Percentiles rank a stretch among this genome's conserved stretches.
These are phyloP conservation scores for Neodiprion virginianus DNA, from an alignment of 1,140 invertebrate genomes.

Conservation along the genomic window DNA sequence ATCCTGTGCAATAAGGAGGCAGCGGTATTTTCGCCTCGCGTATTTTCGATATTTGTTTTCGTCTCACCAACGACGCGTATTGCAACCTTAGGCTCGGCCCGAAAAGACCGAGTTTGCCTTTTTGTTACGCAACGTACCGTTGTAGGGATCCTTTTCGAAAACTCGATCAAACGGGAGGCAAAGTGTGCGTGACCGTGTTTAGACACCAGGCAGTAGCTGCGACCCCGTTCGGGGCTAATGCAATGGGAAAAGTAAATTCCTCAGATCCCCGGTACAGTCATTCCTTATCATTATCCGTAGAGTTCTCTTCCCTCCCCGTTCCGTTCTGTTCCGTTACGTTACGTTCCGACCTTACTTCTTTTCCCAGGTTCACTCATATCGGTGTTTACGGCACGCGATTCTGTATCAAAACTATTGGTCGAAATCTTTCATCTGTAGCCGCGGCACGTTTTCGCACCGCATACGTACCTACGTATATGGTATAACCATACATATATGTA, in stretches of 20 bases:
- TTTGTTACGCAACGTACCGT: too few species aligned
- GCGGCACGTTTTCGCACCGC: background rate
- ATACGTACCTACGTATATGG: background rate
- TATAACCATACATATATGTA: background rate
- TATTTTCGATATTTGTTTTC: too few species aligned
- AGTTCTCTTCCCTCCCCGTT: background rate
- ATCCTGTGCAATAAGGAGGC: too few species aligned
- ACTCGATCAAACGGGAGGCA: too few species aligned
- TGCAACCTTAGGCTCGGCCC: too few species aligned
- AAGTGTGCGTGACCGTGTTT: too few species aligned
- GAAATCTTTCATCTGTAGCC: background rate
- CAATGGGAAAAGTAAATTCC: background rate
- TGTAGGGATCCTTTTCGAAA: too few species aligned
- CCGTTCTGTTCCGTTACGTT: background rate
- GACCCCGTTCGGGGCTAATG: background rate
- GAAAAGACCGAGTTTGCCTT: too few species aligned
- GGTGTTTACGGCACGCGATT: background rate
- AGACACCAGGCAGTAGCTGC: too few species aligned
- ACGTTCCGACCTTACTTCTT: background rate
- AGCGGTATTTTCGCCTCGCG: too few species aligned
- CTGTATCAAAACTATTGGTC: slow-evolving; percentile 1
- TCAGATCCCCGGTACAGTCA: background rate
- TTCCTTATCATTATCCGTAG: background rate
- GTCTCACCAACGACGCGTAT: too few species aligned
- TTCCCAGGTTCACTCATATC: background rate